Evolutionary conservation across 2,113 vertebrate species (phyloP).

Genomic region (Gallinago jamesoni): DNA sequence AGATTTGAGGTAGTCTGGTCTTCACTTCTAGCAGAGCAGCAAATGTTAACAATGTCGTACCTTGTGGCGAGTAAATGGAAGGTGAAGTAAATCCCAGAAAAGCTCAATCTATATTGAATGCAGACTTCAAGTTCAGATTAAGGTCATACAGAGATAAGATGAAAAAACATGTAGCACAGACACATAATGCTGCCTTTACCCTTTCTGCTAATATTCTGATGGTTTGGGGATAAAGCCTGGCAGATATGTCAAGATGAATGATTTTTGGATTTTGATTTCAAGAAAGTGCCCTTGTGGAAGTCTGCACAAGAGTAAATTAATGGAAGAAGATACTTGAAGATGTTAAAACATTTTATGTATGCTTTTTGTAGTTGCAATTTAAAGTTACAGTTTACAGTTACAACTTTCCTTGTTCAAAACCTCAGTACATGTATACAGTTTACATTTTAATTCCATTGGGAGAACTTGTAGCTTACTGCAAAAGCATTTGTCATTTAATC

Average conservation of each 20-base stretch:
- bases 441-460: background rate
- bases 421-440: background rate
- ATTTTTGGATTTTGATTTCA: conserved; percentile 45
- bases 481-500: background rate
- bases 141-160: background rate
- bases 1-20: background rate
- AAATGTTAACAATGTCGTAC: background rate
- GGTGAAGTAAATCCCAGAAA: conserved; percentile 6
- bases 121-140: background rate
- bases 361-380: background rate
- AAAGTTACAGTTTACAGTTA: background rate
- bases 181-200: background rate
- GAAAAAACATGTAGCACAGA: background rate
- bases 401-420: background rate
- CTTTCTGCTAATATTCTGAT: conserved; percentile 25
- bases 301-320: background rate
- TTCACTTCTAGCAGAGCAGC: background rate
- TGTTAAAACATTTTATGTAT: background rate
- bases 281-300: background rate
- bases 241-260: background rate
- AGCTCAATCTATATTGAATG: background rate
- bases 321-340: background rate
- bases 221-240: background rate
- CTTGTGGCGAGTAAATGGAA: background rate
- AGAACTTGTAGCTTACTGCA: background rate